Base-by-base conservation (phyloP, 2,888 invertebrate species). In the Chymomyza fuscimana region DNA sequence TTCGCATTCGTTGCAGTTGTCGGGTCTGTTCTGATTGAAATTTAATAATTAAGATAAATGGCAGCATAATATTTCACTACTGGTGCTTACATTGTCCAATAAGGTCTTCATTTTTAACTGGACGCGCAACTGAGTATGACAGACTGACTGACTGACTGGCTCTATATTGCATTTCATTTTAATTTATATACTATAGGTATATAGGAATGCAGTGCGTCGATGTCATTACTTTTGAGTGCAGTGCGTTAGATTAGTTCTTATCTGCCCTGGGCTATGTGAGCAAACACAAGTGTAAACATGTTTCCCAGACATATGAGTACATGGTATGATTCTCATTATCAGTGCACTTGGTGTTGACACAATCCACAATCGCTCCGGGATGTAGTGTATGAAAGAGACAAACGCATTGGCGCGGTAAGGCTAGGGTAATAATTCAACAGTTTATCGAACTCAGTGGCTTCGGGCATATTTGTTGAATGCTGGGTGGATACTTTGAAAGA, bases 1-100 rank as follows among this genome's bases (percentile, higher is more conserved):
- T 66, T 19, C 52, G 36, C 54, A 67, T 61, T 1, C 52, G 58
- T 19, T 56, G 52, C 64, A 60, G 5, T 36, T 60, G 16, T 32
- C 32, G 60, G n/a, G 10, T 5, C 58, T 58, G 29, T 15, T 15
- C 32, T 22, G 54, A 19, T 15, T 19, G 22, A 22, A 54, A 54
- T 54, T 16, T 6, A 19, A 19, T 2, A 9, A 7, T 9, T 54
- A 22, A 54, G 16, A 54, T 54, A n/a, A 12, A 46, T 46, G 40
- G 3, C 32, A 46, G 40, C 40, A 12, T 12, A 46, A 12, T 46
- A 15, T 12, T 46, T 12, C 12, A 46, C 1, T 7, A 4, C 7
- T 32, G 6, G 7, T 46, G 0, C 12, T 46, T 46, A 46, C 40
- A 12, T 46, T 46, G 40, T 46, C 40, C 40, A 46, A 12, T 12